These are phyloP conservation scores for Netelia melanura DNA, from an alignment of 2,888 invertebrate species.

Conservation along the genomic window DNA sequence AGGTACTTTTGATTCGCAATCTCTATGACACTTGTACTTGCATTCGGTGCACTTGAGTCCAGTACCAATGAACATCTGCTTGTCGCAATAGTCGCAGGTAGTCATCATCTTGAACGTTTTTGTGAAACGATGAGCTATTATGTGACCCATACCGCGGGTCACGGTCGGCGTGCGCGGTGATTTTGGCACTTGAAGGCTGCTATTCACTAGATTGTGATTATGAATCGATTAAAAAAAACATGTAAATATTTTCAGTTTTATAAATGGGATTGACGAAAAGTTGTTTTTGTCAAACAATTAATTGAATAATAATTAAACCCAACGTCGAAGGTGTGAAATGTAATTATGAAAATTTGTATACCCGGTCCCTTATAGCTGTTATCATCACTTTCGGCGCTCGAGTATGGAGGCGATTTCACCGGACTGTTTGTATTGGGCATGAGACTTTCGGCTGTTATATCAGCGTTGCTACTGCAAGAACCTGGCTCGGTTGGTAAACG, in stretches of 20 bases:
- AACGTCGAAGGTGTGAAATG: not conserved
- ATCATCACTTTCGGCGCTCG: constrained; percentile 85
- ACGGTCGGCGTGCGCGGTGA: constrained; percentile 92
- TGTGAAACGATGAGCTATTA: constrained; percentile 95
- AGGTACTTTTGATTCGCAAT: constrained; percentile 96
- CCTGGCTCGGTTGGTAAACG: constrained; percentile 88
- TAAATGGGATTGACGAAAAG: not conserved
- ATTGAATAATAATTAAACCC: not conserved
- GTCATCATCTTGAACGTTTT: constrained; percentile 95
- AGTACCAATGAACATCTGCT: constrained; percentile 93
- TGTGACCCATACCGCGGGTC: constrained; percentile 93
- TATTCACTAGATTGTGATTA: constrained; percentile 81
- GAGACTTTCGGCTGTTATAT: constrained; percentile 77
- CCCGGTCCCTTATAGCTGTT: constrained; percentile 85
- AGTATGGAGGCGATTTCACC: constrained; percentile 87
- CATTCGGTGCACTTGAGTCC: constrained; percentile 97
- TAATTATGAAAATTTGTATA: constrained; percentile 55
- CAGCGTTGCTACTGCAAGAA: constrained; percentile 85
- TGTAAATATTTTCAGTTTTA: not conserved
- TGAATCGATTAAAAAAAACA: constrained; percentile 7
- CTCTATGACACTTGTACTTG: constrained; percentile 95
- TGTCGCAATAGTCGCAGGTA: constrained; percentile 95
- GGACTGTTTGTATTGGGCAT: constrained; percentile 85
- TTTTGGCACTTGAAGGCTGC: constrained; percentile 87
- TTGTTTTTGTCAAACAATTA: not conserved